Conservation (phyloP, 2,888 invertebrate genomes). For the Sipha maydis region DNA sequence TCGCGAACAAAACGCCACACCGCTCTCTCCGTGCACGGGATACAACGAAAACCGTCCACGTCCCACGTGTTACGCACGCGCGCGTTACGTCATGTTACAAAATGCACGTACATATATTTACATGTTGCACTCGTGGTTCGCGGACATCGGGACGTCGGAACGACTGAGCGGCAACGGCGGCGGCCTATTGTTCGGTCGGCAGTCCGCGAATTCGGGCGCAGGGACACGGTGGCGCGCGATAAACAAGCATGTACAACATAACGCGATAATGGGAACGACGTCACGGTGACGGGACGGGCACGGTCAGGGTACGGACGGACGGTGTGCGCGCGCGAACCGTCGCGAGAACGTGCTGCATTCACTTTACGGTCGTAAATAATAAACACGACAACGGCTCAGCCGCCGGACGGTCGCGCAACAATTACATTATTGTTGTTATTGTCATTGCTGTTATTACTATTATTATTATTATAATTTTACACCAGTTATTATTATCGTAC, state of each 20-base stretch:
- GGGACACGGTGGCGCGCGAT: background rate
- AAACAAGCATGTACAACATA: background rate
- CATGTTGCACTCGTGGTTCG: background rate
- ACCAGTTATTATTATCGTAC: background rate
- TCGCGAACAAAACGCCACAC: background rate
- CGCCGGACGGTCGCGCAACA: conserved; percentile 17
- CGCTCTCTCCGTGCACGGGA: background rate
- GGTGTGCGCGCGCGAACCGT: conserved; percentile 2
- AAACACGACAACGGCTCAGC: conserved; percentile 15
- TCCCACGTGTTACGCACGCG: too few species aligned
- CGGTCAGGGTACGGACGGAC: too few species aligned
- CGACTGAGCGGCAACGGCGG: background rate
- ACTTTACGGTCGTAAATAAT: conserved; percentile 50
- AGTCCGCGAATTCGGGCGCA: conserved; percentile 34
- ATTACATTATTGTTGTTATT: conserved; percentile 12
- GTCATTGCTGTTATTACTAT: too few species aligned
- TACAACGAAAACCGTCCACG: too few species aligned
- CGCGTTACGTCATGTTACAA: background rate
- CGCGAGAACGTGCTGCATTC: background rate
- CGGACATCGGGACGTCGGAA: background rate
- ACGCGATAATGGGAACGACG: background rate
- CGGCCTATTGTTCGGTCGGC: conserved; percentile 21
- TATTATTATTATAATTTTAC: conserved; percentile 18
- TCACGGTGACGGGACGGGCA: too few species aligned
- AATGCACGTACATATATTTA: background rate